Base-by-base conservation (phyloP, 2,888 invertebrate species). In the Volucella zonaria region DNA sequence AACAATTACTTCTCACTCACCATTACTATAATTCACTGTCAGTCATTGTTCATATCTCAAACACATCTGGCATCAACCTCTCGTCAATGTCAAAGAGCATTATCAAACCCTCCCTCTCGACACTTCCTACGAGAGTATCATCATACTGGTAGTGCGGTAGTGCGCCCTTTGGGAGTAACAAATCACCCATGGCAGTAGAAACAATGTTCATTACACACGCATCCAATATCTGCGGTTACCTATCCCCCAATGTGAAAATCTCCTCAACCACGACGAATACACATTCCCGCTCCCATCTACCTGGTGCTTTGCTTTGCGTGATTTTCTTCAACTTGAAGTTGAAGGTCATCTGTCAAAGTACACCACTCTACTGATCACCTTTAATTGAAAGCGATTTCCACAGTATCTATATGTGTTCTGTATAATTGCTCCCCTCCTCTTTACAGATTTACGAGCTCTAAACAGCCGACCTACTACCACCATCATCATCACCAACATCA, bases 391-490 rank as follows among this genome's bases (percentile, higher is more conserved):
- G 47, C 58, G 11, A 77, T 56, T 77, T 38, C 64, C 51, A 66
- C 47, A 31, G 0, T 31, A 31, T 31, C 31, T 31, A 23, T 23
- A 3, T 23, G 2, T 18, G 18, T 23, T 31, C 3, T 31, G 6
- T 31, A 31, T 71, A 71, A 71, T 71, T 52, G 31, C 31, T 38
- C 14, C n/a, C 40, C 8, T 18, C 40, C 11, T 82, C 68, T 61
- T 85, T 73, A 45, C 42, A 85, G 85, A 74, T 85, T 81, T 52
- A 81, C 85, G 2, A 31, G 73, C 42, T 64, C 73, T 31, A 85
- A 81, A 15, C 85, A 85, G n/a, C 85, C 80, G 67, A 73, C 73
- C 31, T 80, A 90, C 85, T 89, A 90, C 85, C 89, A 90, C 87
- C 89, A 89, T 86, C 88, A 87, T 8, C 87, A 87, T 40, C 87